Evolutionary conservation across 2,797 vertebrate species (phyloP).

Genomic region (Acestrorhynchus altus): DNA sequence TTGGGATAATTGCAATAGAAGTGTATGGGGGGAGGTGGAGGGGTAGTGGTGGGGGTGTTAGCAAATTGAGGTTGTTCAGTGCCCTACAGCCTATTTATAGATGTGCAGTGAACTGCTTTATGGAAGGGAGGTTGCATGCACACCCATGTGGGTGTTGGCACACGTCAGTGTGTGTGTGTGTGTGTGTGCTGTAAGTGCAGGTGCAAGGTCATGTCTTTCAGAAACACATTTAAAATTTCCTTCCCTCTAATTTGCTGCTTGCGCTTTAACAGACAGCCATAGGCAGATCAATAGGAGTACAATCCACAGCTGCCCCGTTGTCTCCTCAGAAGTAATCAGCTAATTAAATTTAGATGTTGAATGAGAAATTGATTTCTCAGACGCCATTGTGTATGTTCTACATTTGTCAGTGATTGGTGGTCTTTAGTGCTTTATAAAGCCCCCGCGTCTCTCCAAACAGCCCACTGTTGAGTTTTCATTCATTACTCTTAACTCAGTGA

Average conservation of each 20-base stretch:
- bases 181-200: slow-evolving; percentile 49
- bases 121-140: slow-evolving; percentile 69
- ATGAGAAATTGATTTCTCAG: slow-evolving; percentile 55
- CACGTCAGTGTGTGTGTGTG: slow-evolving; percentile 19
- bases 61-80: slow-evolving; percentile 80
- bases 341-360: slow-evolving; percentile 58
- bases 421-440: slow-evolving; percentile 46
- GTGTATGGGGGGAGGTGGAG: slow-evolving; percentile 67
- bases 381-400: slow-evolving; percentile 46
- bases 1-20: slow-evolving; percentile 82
- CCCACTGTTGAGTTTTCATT: slow-evolving; percentile 37
- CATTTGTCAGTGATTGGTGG: slow-evolving; percentile 37
- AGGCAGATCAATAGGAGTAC: slow-evolving; percentile 56
- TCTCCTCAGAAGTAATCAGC: slow-evolving; percentile 45
- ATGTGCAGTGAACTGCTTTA: slow-evolving; percentile 77
- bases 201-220: slow-evolving; percentile 65
- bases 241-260: slow-evolving; percentile 55
- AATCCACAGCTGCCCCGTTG: slow-evolving; percentile 50
- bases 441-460: slow-evolving; percentile 8
- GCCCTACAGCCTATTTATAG: slow-evolving; percentile 84
- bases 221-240: slow-evolving; percentile 47
- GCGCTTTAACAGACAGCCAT: slow-evolving; percentile 47
- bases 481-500: slow-evolving; percentile 49
- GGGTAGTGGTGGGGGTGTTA: slow-evolving; percentile 36
- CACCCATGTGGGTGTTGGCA: slow-evolving; percentile 60